Conservation (phyloP, 2,113 vertebrate species). For the Xiphophorus maculatus region DNA sequence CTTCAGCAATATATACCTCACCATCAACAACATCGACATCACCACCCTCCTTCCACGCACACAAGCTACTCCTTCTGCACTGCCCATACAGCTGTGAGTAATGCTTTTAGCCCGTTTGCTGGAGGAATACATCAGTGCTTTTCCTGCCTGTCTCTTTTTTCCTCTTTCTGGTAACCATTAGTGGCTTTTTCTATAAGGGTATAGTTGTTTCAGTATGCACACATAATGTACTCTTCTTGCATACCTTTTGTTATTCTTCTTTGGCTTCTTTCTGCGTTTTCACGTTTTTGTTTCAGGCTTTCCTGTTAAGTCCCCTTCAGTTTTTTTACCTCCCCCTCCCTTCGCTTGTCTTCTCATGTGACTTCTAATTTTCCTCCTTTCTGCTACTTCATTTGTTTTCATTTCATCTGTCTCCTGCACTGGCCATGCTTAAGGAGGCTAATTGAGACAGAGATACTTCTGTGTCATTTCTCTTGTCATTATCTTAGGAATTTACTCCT, state of each 20-base stretch:
- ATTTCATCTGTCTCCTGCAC: slow-evolving; percentile 58
- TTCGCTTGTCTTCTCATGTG: slow-evolving; percentile 29
- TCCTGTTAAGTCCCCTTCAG: slow-evolving; percentile 25
- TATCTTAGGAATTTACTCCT: slow-evolving; percentile 73
- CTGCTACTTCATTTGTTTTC: slow-evolving; percentile 63
- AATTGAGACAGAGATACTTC: slow-evolving; percentile 68
- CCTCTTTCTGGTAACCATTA: slow-evolving; percentile 23
- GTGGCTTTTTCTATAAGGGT: slow-evolving; percentile 21
- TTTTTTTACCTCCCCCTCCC: slow-evolving; percentile 7
- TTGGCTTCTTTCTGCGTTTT: too few species aligned
- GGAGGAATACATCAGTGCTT: slow-evolving; percentile 3
- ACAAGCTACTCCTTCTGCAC: slow-evolving; percentile 86
- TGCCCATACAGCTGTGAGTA: slow-evolving; percentile 86
- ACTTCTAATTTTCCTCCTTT: slow-evolving; percentile 19
- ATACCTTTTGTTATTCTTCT: slow-evolving; percentile 20
- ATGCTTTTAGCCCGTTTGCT: slow-evolving; percentile 11
- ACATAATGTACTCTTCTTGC: slow-evolving; percentile 7
- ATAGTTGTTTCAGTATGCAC: slow-evolving; percentile 19
- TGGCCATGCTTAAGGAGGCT: slow-evolving; percentile 54
- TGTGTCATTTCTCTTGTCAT: slow-evolving; percentile 66
- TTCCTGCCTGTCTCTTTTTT: slow-evolving; percentile 16
- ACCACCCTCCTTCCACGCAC: slow-evolving; percentile 64
- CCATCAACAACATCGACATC: slow-evolving; percentile 32
- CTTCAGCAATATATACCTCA: slow-evolving; percentile 82
- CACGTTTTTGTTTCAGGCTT: background rate